phyloP scores from a whole-genome alignment of 2,797 vertebrate genomes.

The Sparidentex hasta region DNA sequence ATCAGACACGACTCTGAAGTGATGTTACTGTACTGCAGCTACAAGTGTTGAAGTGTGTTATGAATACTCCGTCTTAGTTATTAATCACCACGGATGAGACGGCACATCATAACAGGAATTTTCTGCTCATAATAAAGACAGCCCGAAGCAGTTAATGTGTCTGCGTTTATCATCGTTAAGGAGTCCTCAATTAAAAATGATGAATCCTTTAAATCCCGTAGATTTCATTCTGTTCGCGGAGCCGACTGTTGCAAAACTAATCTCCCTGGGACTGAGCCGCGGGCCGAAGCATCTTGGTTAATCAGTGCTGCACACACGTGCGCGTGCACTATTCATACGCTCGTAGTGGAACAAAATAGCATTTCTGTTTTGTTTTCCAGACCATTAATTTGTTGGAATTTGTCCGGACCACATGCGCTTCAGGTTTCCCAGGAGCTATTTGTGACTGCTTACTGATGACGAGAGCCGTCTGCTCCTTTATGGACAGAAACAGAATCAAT shows the following conservation, averaged over 20 bases:
- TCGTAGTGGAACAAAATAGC: slow-evolving; percentile 37
- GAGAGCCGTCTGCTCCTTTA: slow-evolving; percentile 54
- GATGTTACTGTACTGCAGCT: not conserved
- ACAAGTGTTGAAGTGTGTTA: slow-evolving; percentile 8
- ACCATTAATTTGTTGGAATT: slow-evolving; percentile 45
- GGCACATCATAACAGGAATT: slow-evolving; percentile 33
- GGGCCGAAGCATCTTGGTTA: slow-evolving; percentile 39
- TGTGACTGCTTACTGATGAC: slow-evolving; percentile 33
- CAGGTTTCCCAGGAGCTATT: not conserved
- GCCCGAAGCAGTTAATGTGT: slow-evolving; percentile 50
- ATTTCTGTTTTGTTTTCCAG: slow-evolving; percentile 45
- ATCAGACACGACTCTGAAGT: not conserved
- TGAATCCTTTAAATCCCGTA: slow-evolving; percentile 40
- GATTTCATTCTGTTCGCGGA: slow-evolving; percentile 38
- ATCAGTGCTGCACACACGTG: slow-evolving; percentile 33
- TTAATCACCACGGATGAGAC: slow-evolving; percentile 26
- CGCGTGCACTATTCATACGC: slow-evolving; percentile 11
- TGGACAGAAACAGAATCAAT: slow-evolving; percentile 52
- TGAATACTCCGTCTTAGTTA: slow-evolving; percentile 31
- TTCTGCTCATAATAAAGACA: slow-evolving; percentile 44
- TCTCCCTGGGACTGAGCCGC: slow-evolving; percentile 52
- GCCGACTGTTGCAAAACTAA: slow-evolving; percentile 44
- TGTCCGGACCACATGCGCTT: slow-evolving; percentile 22
- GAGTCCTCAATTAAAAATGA: slow-evolving; percentile 59
- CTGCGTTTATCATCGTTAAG: slow-evolving; percentile 54